phyloP scores from a whole-genome alignment of 2,797 vertebrate genomes.

The Ptychadena robeensis region DNA sequence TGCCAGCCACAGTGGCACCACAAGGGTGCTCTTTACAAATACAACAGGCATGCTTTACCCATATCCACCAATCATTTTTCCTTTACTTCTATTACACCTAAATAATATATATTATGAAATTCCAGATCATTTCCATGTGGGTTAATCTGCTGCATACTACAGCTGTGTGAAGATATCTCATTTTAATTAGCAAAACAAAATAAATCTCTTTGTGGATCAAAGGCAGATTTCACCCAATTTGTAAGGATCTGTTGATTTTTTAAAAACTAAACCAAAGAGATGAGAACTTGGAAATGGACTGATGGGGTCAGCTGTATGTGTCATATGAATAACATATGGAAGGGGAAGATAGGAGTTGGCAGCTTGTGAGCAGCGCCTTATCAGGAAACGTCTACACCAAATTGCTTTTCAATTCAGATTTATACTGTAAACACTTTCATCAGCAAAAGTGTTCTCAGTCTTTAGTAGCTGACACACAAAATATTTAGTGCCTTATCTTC shows the following conservation, averaged over 20 bases:
- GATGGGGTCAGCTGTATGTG: background rate
- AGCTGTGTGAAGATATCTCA: slow-evolving; percentile 4
- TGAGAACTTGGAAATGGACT: slow-evolving; percentile 12
- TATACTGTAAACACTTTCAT: background rate
- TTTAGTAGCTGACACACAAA: background rate
- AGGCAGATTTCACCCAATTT: slow-evolving; percentile 19
- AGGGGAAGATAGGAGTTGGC: background rate
- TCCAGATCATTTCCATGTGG: background rate
- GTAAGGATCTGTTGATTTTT: slow-evolving; percentile 2
- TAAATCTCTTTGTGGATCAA: slow-evolving; percentile 1
- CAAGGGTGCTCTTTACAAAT: background rate
- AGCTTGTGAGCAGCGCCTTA: slow-evolving; percentile 5
- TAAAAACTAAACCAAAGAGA: slow-evolving; percentile 37
- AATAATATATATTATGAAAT: background rate
- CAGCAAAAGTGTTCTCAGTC: background rate
- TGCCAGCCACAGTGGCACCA: too few relatives aligned
- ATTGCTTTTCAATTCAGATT: background rate
- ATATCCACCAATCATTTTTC: background rate
- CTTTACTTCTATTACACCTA: too few relatives aligned
- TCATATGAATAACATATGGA: background rate
- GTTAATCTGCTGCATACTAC: background rate
- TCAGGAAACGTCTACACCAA: slow-evolving; percentile 6
- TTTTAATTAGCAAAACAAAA: too few relatives aligned
- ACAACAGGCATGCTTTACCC: too few relatives aligned
- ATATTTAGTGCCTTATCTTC: background rate